Percentiles rank a stretch among this genome's conserved stretches.
phyloP scores from a whole-genome alignment of 2,797 vertebrate genomes.

The Perodicticus potto region DNA sequence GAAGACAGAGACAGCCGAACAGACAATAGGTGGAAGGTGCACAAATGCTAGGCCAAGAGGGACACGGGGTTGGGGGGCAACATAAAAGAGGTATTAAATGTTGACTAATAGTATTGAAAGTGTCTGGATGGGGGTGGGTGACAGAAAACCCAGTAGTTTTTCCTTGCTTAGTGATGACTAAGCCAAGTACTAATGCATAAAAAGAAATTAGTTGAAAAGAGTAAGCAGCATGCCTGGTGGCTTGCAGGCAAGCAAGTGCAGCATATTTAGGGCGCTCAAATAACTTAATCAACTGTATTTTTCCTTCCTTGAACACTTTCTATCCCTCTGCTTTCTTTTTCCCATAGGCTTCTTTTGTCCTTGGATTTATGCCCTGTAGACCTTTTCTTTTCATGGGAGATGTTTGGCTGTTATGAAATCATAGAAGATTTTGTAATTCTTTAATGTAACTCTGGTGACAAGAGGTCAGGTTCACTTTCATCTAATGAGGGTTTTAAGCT shows the following conservation, averaged over 20 bases:
- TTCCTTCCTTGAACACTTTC: not conserved
- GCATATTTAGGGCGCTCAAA: not conserved
- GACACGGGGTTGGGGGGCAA: not conserved
- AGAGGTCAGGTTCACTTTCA: not conserved
- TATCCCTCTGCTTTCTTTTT: not conserved
- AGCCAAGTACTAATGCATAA: not conserved
- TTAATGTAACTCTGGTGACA: not conserved
- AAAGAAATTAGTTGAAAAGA: not conserved
- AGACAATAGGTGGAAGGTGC: not conserved
- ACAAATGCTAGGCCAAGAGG: not conserved
- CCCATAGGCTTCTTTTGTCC: not conserved
- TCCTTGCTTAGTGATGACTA: not conserved
- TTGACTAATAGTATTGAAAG: not conserved
- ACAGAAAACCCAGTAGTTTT: not conserved
- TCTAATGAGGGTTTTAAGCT: not conserved
- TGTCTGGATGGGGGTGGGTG: not conserved
- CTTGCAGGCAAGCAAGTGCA: not conserved
- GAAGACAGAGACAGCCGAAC: not conserved
- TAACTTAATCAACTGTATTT: not conserved
- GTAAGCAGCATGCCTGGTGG: not conserved
- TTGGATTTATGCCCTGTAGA: not conserved
- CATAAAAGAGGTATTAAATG: not conserved
- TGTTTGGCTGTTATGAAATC: not conserved
- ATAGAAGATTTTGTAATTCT: not conserved
- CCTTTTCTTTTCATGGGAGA: not conserved